Evolutionary conservation across 1,140 invertebrate genomes (phyloP).

Genomic region (Lepidurus packardi): DNA sequence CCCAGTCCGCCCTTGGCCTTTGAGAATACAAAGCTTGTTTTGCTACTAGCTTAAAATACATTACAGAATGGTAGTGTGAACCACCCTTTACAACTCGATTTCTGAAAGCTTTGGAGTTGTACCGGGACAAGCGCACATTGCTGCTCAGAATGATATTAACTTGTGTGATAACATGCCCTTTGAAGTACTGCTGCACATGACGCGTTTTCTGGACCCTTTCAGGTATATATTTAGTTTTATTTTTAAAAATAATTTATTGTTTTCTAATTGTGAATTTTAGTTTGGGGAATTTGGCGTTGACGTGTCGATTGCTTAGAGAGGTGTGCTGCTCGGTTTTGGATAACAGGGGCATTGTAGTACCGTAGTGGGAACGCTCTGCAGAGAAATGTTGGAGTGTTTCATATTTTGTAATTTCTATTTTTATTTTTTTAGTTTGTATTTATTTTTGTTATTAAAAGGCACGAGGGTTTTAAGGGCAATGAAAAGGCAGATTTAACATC

Average conservation of each 20-base stretch:
- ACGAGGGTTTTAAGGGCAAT: too few species aligned
- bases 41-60: too few species aligned
- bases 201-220: slow-evolving; percentile 42
- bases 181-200: slow-evolving; percentile 45
- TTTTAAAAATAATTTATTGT: neutral
- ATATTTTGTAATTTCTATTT: slow-evolving; percentile 40
- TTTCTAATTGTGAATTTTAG: slow-evolving; percentile 41
- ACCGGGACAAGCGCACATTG: slow-evolving; percentile 28
- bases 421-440: slow-evolving; percentile 31
- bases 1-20: neutral
- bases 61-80: too few species aligned
- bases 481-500: too few species aligned
- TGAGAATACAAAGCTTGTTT: neutral
- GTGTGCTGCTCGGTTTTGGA: slow-evolving; percentile 45
- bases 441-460: slow-evolving; percentile 42
- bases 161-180: slow-evolving; percentile 35
- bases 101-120: slow-evolving; percentile 46
- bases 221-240: slow-evolving; percentile 27
- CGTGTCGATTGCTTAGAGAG: slow-evolving; percentile 42
- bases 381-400: slow-evolving; percentile 35
- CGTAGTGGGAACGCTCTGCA: slow-evolving; percentile 43
- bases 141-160: neutral
- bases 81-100: slow-evolving; percentile 45
- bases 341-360: slow-evolving; percentile 45
- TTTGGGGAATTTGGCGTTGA: slow-evolving; percentile 46